Base-by-base conservation (phyloP, 2,888 invertebrate genomes). In the Eumacrocentrus americanus region DNA sequence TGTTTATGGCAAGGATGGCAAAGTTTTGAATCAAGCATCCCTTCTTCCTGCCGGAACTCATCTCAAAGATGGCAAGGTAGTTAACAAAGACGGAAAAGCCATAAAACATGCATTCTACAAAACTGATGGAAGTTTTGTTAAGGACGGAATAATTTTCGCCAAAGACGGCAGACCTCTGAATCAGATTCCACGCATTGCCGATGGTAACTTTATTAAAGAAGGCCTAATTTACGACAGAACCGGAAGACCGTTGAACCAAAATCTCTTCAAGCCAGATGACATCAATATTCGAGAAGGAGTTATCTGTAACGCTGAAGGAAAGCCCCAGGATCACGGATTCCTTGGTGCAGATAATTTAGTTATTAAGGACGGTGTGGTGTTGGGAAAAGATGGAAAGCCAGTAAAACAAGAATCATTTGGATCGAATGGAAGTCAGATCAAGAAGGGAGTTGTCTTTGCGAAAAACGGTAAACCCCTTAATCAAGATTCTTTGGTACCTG, bases 81-180 rank as follows among this genome's bases (percentile, higher is more conserved):
- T 79, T 16, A 72, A 76, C 5, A 78, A 76, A 53, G 80, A 80
- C 55, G 77, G 78, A 0, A 79, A 78, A 58, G 25, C 65, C 0
- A 62, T 79, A 3, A 80, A 79, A 51, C 72, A 77, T 22, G 75
- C 78, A 0, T 80, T 72, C 50, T 79, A 77, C 60, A 79, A 79
- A 55, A 70, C 76, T 0, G 75, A 80, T 35, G 79, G 79, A 7
- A 79, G 77, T 56, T 79, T 73, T 35, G 69, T 80, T 1, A 78
- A 75, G 37, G 79, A 80, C 18, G 80, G 80, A 6, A 65, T 76
- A 3, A 70, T 80, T 59, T 65, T 76, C 47, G 74, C 67, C 3
- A 73, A 70, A 20, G 76, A 79, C 40, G 77, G 74, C 2, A 70
- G 74, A 42, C 70, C 71, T 0, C 29, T 78, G 2, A 79, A 72